phyloP scores from a whole-genome alignment of 2,797 vertebrate genomes.

The Meriones psammophilus region DNA sequence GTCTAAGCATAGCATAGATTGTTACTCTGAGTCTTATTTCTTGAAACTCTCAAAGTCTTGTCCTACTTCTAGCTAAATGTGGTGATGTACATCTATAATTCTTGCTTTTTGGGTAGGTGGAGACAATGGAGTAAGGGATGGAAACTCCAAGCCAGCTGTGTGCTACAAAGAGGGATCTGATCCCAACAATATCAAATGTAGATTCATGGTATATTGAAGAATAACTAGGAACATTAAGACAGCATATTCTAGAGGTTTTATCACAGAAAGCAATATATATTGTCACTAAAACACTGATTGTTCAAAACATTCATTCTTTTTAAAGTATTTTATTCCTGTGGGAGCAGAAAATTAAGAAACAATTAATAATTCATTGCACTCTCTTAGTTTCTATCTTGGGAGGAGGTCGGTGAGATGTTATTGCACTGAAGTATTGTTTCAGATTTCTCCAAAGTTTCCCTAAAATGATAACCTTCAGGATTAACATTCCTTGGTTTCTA shows the following conservation, averaged over 20 bases:
- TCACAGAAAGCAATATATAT: neutral
- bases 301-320: neutral
- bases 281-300: neutral
- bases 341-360: slow-evolving; percentile 3
- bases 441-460: slow-evolving; percentile 21
- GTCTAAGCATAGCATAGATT: neutral
- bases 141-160: neutral
- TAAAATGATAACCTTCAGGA: slow-evolving; percentile 21
- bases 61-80: neutral
- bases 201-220: neutral
- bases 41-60: slow-evolving; percentile 31
- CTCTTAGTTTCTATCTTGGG: slow-evolving; percentile 33
- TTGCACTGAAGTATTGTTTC: slow-evolving; percentile 2
- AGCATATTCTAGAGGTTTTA: neutral
- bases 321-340: neutral
- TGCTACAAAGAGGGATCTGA: no score
- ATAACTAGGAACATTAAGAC: neutral
- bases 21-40: neutral
- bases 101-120: neutral
- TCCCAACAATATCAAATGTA: neutral
- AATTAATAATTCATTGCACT: neutral
- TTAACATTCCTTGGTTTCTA: neutral
- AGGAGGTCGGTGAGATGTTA: neutral
- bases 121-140: neutral
- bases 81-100: no score